phyloP scores from a whole-genome alignment of 2,888 invertebrate species.

The Microplitis manilae region DNA sequence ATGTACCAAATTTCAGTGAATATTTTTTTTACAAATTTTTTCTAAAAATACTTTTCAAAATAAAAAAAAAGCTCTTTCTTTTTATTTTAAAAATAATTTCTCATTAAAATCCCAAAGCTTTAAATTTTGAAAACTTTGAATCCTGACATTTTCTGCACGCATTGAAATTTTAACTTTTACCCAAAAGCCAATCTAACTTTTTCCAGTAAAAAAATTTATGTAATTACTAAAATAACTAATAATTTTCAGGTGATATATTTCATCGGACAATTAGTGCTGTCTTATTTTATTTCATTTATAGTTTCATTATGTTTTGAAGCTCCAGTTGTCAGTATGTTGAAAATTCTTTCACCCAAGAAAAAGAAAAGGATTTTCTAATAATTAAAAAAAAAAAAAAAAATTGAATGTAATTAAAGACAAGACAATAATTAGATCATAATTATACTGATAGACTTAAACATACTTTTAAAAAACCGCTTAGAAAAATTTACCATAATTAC shows the following conservation, averaged over 20 bases:
- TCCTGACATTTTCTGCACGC: too few relatives aligned
- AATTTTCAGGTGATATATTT: constrained; percentile 81
- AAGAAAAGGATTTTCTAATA: constrained; percentile 64
- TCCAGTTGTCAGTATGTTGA: constrained; percentile 87
- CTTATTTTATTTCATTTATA: constrained; percentile 83
- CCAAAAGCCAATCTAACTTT: too few relatives aligned
- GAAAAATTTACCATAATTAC: background rate
- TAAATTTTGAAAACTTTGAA: too few relatives aligned
- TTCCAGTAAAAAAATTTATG: constrained; percentile 16
- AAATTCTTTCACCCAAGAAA: constrained; percentile 74
- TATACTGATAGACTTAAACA: background rate
- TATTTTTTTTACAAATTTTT: too few relatives aligned
- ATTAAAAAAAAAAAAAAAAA: constrained; percentile 37
- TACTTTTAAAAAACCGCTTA: background rate
- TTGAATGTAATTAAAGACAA: background rate
- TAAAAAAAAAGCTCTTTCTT: too few relatives aligned
- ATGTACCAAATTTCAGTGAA: too few relatives aligned
- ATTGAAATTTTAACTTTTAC: too few relatives aligned
- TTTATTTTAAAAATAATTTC: too few relatives aligned
- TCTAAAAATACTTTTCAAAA: too few relatives aligned
- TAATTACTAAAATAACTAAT: constrained; percentile 18
- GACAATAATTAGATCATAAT: constrained; percentile 4
- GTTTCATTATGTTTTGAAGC: constrained; percentile 89
- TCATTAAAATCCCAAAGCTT: too few relatives aligned
- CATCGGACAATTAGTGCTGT: constrained; percentile 86